Base-by-base conservation (phyloP, 2,113 vertebrate genomes). In the Hystrix brachyura region DNA sequence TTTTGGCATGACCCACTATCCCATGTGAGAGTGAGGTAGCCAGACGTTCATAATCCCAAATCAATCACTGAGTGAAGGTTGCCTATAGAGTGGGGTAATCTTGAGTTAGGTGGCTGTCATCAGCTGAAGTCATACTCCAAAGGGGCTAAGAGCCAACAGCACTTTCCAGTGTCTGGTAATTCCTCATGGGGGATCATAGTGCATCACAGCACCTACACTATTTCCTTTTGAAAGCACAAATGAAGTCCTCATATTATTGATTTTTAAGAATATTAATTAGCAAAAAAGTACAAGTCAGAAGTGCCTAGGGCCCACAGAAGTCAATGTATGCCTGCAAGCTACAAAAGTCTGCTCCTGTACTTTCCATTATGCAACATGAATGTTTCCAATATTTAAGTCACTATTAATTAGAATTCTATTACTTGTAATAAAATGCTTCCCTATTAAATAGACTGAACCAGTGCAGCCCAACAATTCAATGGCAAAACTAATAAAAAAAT, bases 261-360 rank as follows among this genome's bases (percentile, higher is more conserved):
- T 27, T 91, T 53, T 10, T 12, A 15, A 23, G 3, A 1, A n/a
- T 55, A 3, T 6, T 21, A 79, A 55, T 76, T 64, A 71, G 5
- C 27, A 95, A 87, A 94, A 82, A 83, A n/a, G 83, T 18, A 53
- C 62, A 83, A 90, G 32, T 6, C 23, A 53, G 13, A 92, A 87
- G 10, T 83, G 34, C 29, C 11, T 87, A 64, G 15, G 29, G n/a
- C 23, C 13, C 19, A 51, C 46, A 80, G 48, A 48, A 91, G 6
- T 89, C 72, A 59, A 57, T 64, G n/a, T 53, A 32, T 76, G 19
- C 38, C 29, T 89, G 64, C 89, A 95, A 91, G 15, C 4, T 48
- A 15, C 14, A 85, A 59, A 76, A 81, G 5, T 11, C 57, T 92
- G 65, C 53, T 62, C 85, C 32, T 72, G 74, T 13, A 48, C 7